Evolutionary conservation across 2,888 invertebrate genomes (phyloP), one percentile per base, ranked within the genome.

Genomic region (Ernsta delagoae): DNA sequence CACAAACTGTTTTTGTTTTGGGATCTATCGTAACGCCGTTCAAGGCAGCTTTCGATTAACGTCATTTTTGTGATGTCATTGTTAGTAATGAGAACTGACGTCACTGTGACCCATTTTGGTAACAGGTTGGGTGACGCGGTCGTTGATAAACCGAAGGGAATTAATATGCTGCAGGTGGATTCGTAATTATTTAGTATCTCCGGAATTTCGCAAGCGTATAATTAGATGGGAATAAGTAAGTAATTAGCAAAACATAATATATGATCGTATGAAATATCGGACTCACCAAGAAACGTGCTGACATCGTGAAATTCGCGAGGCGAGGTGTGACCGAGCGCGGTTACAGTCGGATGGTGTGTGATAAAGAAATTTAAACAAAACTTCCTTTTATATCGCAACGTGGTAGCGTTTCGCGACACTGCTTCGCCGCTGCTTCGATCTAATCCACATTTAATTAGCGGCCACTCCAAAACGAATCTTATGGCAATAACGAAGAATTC

Each of bases 361-460:
- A 89, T 90, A 91, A 90, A 91, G 88, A 91, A 86, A 90, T 90
- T 90, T 89, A 83, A 85, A 89, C 87, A 86, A 89, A 89, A 91
- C 88, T 91, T 89, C 90, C 92, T 92, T 92, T 92, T 92, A 92
- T 92, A 92, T 89, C 82, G 83, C 92, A 90, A 92, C 92, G 91
- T 92, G 90, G 83, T 90, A 78, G 86, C 84, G 90, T 90, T 92
- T 92, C 91, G 92, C 92, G 92, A 92, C 89, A 88, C 85, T 87
- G 89, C 87, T 83, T 88, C 89, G 86, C 79, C 71, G 79, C 80
- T 71, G 75, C 83, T 83, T 82, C 81, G 75, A 82, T 81, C 80
- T 79, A 78, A 81, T 79, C 78, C 75, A 75, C 77, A 70, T 70
- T 65, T 56, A 48, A 31, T 68, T 36, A 45, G 56, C 16, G 62